Evolutionary conservation across 2,113 vertebrate genomes (phyloP).

Genomic region (Oreochromis spilurus): DNA sequence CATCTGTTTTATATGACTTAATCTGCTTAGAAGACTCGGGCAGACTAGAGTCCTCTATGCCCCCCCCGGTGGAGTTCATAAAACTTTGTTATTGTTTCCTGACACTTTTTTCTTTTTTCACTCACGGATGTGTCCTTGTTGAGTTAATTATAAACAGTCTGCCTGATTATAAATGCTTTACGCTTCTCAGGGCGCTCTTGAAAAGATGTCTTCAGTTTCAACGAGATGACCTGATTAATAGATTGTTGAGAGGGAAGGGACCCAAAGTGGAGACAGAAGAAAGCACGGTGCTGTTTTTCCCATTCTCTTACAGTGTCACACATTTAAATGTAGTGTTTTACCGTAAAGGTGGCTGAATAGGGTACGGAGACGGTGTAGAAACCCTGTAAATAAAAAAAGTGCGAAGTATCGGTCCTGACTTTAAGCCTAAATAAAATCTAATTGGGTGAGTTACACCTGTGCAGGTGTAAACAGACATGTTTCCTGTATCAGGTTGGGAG

Average conservation of each 20-base stretch:
- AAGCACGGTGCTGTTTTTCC: background rate
- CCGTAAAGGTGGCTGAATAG: background rate
- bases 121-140: background rate
- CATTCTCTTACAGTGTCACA: fast-evolving
- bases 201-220: background rate
- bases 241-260: background rate
- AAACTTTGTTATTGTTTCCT: background rate
- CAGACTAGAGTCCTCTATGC: background rate
- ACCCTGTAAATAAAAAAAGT: background rate
- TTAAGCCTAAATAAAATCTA: background rate
- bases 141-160: background rate
- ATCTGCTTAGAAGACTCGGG: background rate
- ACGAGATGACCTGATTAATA: background rate
- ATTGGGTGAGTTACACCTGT: background rate
- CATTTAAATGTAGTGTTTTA: background rate
- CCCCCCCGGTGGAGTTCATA: background rate
- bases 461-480: background rate
- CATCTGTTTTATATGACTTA: background rate
- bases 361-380: background rate
- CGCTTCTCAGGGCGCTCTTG: background rate
- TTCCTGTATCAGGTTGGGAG: background rate
- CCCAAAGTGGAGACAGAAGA: background rate
- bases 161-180: background rate
- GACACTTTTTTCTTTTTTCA: background rate
- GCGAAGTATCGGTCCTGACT: fast-evolving